Percentiles rank a stretch among this genome's conserved stretches.
These are phyloP conservation scores for Callinectes sapidus DNA, from an alignment of 2,888 invertebrate species.

Conservation along the genomic window DNA sequence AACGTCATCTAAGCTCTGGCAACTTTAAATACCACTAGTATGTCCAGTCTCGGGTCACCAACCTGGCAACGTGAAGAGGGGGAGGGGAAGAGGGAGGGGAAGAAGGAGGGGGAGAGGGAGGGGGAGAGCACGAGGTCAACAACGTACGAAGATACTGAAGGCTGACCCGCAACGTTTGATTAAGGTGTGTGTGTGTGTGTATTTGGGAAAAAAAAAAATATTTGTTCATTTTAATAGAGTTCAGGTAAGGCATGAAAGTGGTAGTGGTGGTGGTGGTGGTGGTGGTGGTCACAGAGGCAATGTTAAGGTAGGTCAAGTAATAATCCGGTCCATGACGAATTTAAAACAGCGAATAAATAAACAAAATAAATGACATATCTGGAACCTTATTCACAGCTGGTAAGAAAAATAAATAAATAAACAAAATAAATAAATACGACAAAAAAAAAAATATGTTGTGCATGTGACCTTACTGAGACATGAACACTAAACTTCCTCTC, in stretches of 20 bases:
- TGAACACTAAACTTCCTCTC: not conserved
- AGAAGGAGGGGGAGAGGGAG: not conserved
- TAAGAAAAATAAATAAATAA: not conserved
- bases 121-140: not conserved
- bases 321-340: not conserved
- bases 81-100: no score
- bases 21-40: slow-evolving; percentile 22
- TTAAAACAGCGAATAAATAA: not conserved
- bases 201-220: no score
- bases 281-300: not conserved
- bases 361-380: not conserved
- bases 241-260: not conserved
- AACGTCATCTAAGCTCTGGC: not conserved
- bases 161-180: not conserved
- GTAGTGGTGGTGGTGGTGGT: not conserved
- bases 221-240: not conserved
- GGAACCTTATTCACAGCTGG: not conserved
- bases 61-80: not conserved
- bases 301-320: not conserved
- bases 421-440: no score
- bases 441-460: not conserved
- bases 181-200: not conserved
- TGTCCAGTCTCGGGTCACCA: slow-evolving; percentile 9
- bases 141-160: not conserved
- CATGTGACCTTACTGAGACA: not conserved